Base-by-base conservation (phyloP, 2,888 invertebrate species). In the Eumerus sabulonum region DNA sequence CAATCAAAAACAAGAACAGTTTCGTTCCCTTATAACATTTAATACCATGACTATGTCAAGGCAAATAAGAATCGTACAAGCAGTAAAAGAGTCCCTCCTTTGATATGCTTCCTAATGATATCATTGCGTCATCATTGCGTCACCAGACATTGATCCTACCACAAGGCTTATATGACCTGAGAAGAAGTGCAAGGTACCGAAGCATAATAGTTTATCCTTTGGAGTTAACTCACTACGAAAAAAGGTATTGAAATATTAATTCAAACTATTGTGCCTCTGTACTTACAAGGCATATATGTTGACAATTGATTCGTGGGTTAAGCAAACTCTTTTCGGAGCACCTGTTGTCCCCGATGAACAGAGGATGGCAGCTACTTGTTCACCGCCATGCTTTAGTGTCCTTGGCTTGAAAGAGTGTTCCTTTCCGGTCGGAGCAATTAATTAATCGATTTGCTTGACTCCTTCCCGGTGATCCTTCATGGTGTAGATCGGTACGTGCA, bases 121-220 rank as follows among this genome's bases (percentile, higher is more conserved):
- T n/a, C n/a, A n/a, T n/a, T n/a, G n/a, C n/a, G n/a, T n/a, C n/a
- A n/a, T n/a, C n/a, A n/a, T n/a, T n/a, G n/a, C n/a, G n/a, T n/a
- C n/a, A n/a, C n/a, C n/a, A n/a, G n/a, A n/a, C n/a, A n/a, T n/a
- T n/a, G n/a, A n/a, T n/a, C n/a, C n/a, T n/a, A n/a, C n/a, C n/a
- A n/a, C n/a, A n/a, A n/a, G n/a, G n/a, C n/a, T n/a, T n/a, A n/a
- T n/a, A n/a, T n/a, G 13, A 1, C 85, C 85, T 0, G 84, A 81
- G 1, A 76, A 9, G 85, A 85, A 85, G 47, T 84, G 84, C 0
- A 85, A 40, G 0, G 82, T 81, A 45, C 84, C 84, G 38, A 83
- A 85, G 62, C 83, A 83, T 4, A 84, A 48, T 0, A 74, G 11
- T 14, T 76, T 71, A 27, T 82, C 83, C 1, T 54, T 18, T 9